These are phyloP conservation scores for Parascotia fuliginaria DNA, from an alignment of 2,888 invertebrate species.

Conservation along the genomic window DNA sequence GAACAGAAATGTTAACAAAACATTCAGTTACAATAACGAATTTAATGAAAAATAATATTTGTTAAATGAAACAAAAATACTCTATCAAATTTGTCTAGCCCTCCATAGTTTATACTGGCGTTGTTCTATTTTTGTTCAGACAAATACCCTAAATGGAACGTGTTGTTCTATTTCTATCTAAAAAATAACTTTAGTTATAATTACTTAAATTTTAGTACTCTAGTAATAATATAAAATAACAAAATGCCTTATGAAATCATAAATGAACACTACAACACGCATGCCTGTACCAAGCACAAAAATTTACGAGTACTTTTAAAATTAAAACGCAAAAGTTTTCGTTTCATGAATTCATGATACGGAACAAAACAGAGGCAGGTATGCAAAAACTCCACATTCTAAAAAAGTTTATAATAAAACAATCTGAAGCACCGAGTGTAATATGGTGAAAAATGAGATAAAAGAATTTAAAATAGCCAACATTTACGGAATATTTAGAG, in stretches of 20 bases:
- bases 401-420: conserved; percentile 73
- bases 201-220: too few species aligned
- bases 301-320: conserved; percentile 55
- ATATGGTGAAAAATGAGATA: conserved; percentile 69
- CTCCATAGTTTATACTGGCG: background rate
- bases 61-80: conserved; percentile 29
- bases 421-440: conserved; percentile 67
- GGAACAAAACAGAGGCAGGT: conserved; percentile 66
- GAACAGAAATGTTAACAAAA: conserved; percentile 40
- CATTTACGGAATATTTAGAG: conserved; percentile 63
- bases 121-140: background rate
- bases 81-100: background rate
- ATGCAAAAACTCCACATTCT: conserved; percentile 68
- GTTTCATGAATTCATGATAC: conserved; percentile 70
- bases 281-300: conserved; percentile 33
- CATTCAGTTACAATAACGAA: conserved; percentile 27
- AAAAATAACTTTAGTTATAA: too few species aligned
- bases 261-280: conserved; percentile 28
- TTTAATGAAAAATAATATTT: conserved; percentile 34
- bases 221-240: conserved; percentile 9
- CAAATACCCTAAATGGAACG: background rate
- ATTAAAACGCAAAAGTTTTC: conserved; percentile 59
- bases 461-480: conserved; percentile 68
- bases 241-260: conserved; percentile 22
- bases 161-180: background rate